Conservation (phyloP, 2,797 vertebrate species). For the Sarcophilus harrisii region DNA sequence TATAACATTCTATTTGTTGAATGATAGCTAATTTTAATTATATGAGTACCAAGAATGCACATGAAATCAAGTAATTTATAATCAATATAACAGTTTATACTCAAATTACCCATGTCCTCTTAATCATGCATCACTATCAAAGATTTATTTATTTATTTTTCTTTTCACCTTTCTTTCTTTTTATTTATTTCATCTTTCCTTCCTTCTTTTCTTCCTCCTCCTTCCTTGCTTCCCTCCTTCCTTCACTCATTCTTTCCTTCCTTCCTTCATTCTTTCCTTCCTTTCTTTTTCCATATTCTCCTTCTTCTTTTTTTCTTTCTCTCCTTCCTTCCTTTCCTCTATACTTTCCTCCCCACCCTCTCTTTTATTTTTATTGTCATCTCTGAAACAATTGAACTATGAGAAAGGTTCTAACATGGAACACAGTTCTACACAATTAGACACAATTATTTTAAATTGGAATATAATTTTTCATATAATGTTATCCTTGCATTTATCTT, state of each 20-base stretch:
- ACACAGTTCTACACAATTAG: background rate
- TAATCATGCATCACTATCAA: slow-evolving; percentile 2
- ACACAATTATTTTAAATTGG: background rate
- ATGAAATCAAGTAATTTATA: background rate
- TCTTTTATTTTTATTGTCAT: background rate
- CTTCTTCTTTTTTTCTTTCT: no score
- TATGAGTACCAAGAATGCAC: slow-evolving; percentile 1
- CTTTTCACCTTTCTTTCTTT: no score
- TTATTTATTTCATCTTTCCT: no score
- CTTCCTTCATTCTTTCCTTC: no score
- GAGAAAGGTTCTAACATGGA: background rate
- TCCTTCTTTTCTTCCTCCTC: background rate
- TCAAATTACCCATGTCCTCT: background rate
- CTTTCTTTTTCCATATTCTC: no score
- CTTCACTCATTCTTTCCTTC: no score
- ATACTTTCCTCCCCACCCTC: no score
- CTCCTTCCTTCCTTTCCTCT: no score
- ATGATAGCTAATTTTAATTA: slow-evolving; percentile 22
- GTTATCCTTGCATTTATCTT: background rate
- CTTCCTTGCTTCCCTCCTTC: no score
- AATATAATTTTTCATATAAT: background rate
- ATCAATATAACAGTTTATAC: background rate
- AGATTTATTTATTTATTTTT: background rate
- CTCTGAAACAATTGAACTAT: background rate
- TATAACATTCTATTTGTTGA: slow-evolving; percentile 12